phyloP scores from a whole-genome alignment of 2,888 invertebrate species.

The Romanomermis culicivorax region DNA sequence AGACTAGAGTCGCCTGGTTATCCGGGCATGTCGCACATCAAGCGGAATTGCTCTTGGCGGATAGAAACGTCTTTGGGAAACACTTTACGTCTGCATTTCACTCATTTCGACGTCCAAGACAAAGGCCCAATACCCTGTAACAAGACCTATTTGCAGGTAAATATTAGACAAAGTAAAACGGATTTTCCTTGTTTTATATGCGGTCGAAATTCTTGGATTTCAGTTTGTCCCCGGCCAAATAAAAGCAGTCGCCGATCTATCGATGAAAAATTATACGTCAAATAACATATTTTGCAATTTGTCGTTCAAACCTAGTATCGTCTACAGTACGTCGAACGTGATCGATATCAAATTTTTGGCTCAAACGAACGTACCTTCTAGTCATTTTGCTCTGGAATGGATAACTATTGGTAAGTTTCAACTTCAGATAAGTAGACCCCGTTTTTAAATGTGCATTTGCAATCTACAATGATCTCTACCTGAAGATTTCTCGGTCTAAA shows the following conservation, averaged over 20 bases:
- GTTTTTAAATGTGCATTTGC: no score
- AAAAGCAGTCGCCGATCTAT: background rate
- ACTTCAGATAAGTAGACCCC: no score
- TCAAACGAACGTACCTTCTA: constrained; percentile 13
- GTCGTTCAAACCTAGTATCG: background rate
- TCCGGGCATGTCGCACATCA: background rate
- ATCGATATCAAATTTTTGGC: background rate
- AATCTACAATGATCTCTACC: no score
- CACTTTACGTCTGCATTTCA: background rate
- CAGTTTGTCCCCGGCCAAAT: background rate
- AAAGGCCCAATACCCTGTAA: background rate
- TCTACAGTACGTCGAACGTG: background rate
- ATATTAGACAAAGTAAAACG: no score
- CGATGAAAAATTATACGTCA: background rate
- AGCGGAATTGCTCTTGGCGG: background rate
- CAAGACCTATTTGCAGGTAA: background rate
- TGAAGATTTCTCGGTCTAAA: no score
- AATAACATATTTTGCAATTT: background rate
- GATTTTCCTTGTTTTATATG: background rate
- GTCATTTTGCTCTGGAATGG: constrained; percentile 25
- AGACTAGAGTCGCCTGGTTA: background rate
- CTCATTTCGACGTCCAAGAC: background rate
- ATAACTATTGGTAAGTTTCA: constrained; percentile 16
- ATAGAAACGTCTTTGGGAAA: constrained; percentile 1
- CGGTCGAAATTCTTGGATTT: no score